A percentile compares a stretch with the other conserved stretches of the same genome.
These are phyloP conservation scores for Steromphala cineraria DNA, from an alignment of 2,888 invertebrate species.

Conservation along the genomic window DNA sequence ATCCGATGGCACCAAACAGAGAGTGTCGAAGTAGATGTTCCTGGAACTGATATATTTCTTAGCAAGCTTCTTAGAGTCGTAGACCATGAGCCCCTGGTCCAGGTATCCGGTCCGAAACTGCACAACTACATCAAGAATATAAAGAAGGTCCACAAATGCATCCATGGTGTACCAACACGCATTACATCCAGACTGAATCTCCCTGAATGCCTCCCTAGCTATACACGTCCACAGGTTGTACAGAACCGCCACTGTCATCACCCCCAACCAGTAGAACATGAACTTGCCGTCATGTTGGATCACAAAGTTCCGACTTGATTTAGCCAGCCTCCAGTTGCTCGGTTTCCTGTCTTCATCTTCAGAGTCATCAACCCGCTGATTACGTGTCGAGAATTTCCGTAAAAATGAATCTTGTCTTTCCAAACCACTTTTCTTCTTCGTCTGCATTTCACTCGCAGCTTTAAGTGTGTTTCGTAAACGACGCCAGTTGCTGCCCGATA, in stretches of 20 bases:
- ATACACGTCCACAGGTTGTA: constrained; percentile 97
- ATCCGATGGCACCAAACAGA: constrained; percentile 89
- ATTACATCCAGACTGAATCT: constrained; percentile 80
- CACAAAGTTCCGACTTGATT: constrained; percentile 74
- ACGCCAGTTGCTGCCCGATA: constrained; percentile 82
- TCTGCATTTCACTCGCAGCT: constrained; percentile 59
- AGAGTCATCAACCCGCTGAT: constrained; percentile 74
- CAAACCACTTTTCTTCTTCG: constrained; percentile 58
- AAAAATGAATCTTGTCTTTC: constrained; percentile 80
- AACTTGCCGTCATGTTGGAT: constrained; percentile 97
- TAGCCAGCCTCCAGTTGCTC: constrained; percentile 9
- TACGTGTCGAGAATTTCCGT: constrained; percentile 93
- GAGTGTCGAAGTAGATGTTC: constrained; percentile 88
- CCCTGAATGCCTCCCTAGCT: constrained; percentile 94
- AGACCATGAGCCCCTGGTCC: constrained; percentile 92
- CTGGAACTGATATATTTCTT: constrained; percentile 90
- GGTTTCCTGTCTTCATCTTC: constrained; percentile 27
- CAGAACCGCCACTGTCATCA: constrained; percentile 90
- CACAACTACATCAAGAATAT: constrained; percentile 90
- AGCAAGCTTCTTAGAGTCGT: constrained; percentile 91
- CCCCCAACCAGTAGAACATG: constrained; percentile 95
- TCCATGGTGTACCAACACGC: constrained; percentile 78
- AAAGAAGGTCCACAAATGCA: constrained; percentile 89
- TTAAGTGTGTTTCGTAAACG: constrained; percentile 89
- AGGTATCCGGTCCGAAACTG: constrained; percentile 96